A percentile compares a stretch with the other conserved stretches of the same genome.
Evolutionary conservation across 1,140 invertebrate genomes (phyloP).

Genomic region (Caenorhabditis brenneri): DNA sequence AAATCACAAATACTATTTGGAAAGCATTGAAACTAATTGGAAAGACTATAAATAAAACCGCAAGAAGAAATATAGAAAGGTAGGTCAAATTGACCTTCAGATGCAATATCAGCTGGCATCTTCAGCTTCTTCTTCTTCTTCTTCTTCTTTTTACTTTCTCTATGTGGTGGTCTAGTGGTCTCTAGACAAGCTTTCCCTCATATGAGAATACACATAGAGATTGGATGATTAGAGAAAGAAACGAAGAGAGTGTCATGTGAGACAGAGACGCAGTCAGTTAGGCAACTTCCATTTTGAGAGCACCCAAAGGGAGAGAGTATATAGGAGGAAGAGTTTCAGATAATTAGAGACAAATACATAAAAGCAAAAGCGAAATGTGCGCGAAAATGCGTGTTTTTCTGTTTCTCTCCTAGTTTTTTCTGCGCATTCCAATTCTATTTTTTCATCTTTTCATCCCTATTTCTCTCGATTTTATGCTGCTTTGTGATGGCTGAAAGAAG

Average conservation of each 20-base stretch:
- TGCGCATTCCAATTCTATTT: conserved; percentile 17
- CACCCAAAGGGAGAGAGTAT: neutral
- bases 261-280: neutral
- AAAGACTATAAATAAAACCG: neutral
- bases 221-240: conserved; percentile 17
- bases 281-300: conserved; percentile 27
- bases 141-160: conserved; percentile 8
- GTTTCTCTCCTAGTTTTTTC: neutral
- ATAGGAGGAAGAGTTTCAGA: neutral
- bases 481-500: conserved; percentile 27
- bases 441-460: neutral
- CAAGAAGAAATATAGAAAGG: neutral
- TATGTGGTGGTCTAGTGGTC: neutral
- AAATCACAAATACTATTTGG: too few relatives aligned
- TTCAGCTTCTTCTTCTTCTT: too few relatives aligned
- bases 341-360: neutral
- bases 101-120: conserved; percentile 35
- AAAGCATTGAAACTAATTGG: too few relatives aligned
- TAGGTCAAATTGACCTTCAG: neutral
- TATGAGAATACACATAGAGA: neutral
- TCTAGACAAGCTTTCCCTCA: conserved; percentile 33
- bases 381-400: conserved; percentile 29
- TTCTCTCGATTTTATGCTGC: neutral
- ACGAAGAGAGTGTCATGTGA: conserved; percentile 24
- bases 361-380: conserved; percentile 20